Evolutionary conservation across 2,797 vertebrate genomes (phyloP), one percentile per base, ranked within the genome.

Genomic region (Muraenolepis orangiensis): DNA sequence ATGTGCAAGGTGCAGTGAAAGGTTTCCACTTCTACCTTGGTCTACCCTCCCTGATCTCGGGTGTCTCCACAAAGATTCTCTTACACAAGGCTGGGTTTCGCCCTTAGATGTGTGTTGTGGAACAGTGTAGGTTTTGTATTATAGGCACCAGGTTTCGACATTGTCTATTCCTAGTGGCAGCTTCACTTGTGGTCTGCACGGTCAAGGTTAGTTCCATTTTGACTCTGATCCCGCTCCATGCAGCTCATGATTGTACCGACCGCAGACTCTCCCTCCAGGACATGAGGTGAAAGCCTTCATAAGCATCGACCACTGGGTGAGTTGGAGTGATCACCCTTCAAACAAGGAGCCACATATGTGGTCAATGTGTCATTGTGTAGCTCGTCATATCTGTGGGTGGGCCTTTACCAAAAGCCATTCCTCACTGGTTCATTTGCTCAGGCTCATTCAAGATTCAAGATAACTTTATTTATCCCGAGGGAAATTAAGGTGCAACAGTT

Each of bases 11-110:
- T 72, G 78, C 68, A 80, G 73, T 78, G 64, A 0, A 71, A 70
- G 68, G 75, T 30, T 75, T 72, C 34, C 32, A 29, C 73, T 72
- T 69, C 18, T 69, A 51, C 42, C 28, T 36, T 75, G 64, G 76
- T 87, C 76, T 80, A 70, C 85, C 74, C 77, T 31, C 36, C 6
- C 71, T 70, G 36, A 34, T 83, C 36, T 8, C 61, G 38, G 23
- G 31, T 16, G 51, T 23, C 42, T 51, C 42, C 51, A 57, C 20
- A 57, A n/a, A 57, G 51, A 18, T 23, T 57, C 0, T 0, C 42
- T 46, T 23, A n/a, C 2, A 23, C 6, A 57, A 23, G 3, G 20
- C 23, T 34, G 16, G 26, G 51, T 30, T 72, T 34, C 23, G 12
- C 20, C 51, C 13, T 11, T 34, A 57, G 18, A 14, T 31, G 71